A percentile compares a stretch with the other conserved stretches of the same genome.
Evolutionary conservation across 2,888 invertebrate species (phyloP).

Genomic region (Uropetala carovei): DNA sequence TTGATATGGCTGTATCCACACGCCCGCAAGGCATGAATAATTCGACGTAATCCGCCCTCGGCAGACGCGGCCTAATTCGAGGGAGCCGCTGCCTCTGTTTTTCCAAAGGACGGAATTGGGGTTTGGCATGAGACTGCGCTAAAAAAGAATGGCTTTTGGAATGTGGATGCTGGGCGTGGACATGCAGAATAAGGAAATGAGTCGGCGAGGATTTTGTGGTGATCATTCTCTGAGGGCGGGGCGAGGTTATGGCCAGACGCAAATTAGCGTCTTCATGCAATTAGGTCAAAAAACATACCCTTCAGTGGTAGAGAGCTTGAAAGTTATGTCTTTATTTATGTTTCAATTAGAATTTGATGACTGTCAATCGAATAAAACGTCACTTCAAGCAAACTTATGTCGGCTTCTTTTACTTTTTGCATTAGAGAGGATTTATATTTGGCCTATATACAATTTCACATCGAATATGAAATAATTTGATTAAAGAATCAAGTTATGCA

Average conservation of each 20-base stretch:
- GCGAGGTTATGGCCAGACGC: not conserved
- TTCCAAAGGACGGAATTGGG: not conserved
- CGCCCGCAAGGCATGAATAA: not conserved
- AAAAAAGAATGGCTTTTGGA: not conserved
- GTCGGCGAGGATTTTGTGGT: conserved; percentile 10
- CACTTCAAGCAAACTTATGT: too few species aligned
- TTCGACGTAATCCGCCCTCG: not conserved
- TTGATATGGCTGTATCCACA: not conserved
- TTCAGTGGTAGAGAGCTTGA: too few species aligned
- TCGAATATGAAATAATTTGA: too few species aligned
- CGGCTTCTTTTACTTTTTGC: too few species aligned
- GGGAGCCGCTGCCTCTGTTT: not conserved
- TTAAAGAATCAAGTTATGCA: too few species aligned
- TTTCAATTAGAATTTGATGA: too few species aligned
- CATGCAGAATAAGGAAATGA: not conserved
- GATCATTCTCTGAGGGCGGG: not conserved
- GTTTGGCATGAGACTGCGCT: not conserved
- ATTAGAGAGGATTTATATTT: too few species aligned
- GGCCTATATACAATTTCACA: too few species aligned
- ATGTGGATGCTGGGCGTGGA: conserved; percentile 30
- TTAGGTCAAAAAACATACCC: too few species aligned
- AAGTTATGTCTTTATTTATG: too few species aligned
- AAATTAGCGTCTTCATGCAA: not conserved
- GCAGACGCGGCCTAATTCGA: not conserved
- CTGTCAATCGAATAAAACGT: too few species aligned